A percentile compares a stretch with the other conserved stretches of the same genome.
phyloP scores from a whole-genome alignment of 2,888 invertebrate species.

The Lasioglossum zephyrum region DNA sequence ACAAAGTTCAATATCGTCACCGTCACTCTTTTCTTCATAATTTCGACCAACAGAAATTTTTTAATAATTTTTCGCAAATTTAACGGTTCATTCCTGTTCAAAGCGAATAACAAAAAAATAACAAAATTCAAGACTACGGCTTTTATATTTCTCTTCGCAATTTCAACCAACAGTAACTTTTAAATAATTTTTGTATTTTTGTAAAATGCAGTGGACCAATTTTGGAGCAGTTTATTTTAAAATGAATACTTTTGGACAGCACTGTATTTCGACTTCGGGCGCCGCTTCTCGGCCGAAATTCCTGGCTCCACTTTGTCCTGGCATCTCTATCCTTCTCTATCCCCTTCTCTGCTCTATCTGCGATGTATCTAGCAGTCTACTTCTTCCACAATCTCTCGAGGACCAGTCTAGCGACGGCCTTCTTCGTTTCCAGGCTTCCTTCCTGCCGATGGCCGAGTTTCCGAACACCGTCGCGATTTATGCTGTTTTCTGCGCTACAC shows the following conservation, averaged over 20 bases:
- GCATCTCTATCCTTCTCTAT: not conserved
- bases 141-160: too few species aligned
- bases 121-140: too few species aligned
- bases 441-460: slow-evolving; percentile 26
- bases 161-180: too few species aligned
- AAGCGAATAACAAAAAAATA: too few species aligned
- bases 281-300: slow-evolving; percentile 28
- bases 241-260: not conserved
- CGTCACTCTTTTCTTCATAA: too few species aligned
- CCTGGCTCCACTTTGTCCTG: slow-evolving; percentile 40
- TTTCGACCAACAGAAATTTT: too few species aligned
- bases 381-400: slow-evolving; percentile 9
- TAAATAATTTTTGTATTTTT: too few species aligned
- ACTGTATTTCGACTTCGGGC: slow-evolving; percentile 37
- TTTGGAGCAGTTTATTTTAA: not conserved
- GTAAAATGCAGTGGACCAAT: not conserved
- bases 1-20: too few species aligned
- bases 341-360: slow-evolving; percentile 17
- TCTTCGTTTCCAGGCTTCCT: slow-evolving; percentile 41
- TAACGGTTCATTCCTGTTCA: too few species aligned
- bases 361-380: not conserved
- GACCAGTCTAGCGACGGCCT: slow-evolving; percentile 18
- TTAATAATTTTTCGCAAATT: too few species aligned
- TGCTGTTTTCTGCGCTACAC: slow-evolving; percentile 26
- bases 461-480: slow-evolving; percentile 25